Evolutionary conservation across 2,888 invertebrate genomes (phyloP).

Genomic region (Pandemis heparana): DNA sequence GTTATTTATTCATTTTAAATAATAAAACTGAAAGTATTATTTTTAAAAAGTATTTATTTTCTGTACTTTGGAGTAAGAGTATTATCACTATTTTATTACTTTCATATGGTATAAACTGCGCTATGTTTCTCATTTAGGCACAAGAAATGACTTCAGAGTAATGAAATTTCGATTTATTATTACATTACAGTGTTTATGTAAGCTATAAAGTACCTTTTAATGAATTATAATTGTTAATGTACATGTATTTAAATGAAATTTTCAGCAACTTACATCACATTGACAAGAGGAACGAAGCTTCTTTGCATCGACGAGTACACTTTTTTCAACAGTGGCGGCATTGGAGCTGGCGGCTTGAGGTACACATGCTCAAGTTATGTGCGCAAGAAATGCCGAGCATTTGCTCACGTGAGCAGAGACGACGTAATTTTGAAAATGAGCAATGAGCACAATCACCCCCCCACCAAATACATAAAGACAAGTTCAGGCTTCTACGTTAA

Average conservation of each 20-base stretch:
- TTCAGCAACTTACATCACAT: constrained; percentile 52
- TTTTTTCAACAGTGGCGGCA: constrained; percentile 55
- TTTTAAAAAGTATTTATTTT: no score
- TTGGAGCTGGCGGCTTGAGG: constrained; percentile 57
- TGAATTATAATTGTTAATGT: not conserved
- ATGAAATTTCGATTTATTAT: no score
- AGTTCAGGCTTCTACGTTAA: constrained; percentile 17
- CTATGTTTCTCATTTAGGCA: no score
- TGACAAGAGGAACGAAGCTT: constrained; percentile 52
- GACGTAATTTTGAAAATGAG: constrained; percentile 46
- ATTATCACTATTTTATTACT: no score
- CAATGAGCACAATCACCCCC: constrained; percentile 48
- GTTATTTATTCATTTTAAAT: no score
- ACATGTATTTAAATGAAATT: not conserved
- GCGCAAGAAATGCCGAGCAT: constrained; percentile 59
- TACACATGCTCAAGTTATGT: constrained; percentile 58
- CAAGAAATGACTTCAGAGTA: no score
- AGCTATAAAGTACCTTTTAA: not conserved
- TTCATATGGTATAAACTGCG: no score
- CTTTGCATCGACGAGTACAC: constrained; percentile 58
- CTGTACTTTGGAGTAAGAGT: no score
- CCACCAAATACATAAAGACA: not conserved
- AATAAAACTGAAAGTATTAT: no score
- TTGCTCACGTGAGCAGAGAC: constrained; percentile 53
- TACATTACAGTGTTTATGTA: no score